Percentiles rank a stretch among this genome's conserved stretches.
Evolutionary conservation across 1,140 invertebrate species (phyloP).

Genomic region (Drosophila kurseongensis): DNA sequence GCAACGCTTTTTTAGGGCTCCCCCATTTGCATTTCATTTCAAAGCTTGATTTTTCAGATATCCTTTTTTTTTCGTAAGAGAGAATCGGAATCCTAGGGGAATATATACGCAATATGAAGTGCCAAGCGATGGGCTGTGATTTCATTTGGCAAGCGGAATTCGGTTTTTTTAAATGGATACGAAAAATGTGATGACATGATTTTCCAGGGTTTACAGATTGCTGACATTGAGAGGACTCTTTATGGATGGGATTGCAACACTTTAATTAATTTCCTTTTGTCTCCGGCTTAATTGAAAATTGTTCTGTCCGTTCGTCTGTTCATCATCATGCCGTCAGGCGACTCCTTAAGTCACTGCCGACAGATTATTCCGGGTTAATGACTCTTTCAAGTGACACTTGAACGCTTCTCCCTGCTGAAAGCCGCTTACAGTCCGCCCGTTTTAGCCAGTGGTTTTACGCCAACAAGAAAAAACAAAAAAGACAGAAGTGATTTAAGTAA

Average conservation of each 20-base stretch:
- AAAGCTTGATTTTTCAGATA: slow-evolving; percentile 43
- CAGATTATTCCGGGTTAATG: slow-evolving; percentile 54
- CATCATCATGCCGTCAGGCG: not conserved
- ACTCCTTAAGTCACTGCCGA: slow-evolving; percentile 43
- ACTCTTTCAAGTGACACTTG: slow-evolving; percentile 55
- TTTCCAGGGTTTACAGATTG: slow-evolving; percentile 27
- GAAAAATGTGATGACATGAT: slow-evolving; percentile 40
- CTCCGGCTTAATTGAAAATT: slow-evolving; percentile 39
- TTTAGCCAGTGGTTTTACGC: slow-evolving; percentile 36
- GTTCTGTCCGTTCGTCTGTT: not conserved
- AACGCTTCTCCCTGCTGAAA: slow-evolving; percentile 46
- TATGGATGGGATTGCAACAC: slow-evolving; percentile 23
- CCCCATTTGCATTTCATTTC: slow-evolving; percentile 70
- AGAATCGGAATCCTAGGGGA: slow-evolving; percentile 37
- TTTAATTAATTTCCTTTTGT: slow-evolving; percentile 48
- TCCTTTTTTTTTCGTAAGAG: slow-evolving; percentile 16
- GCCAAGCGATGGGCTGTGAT: slow-evolving; percentile 29
- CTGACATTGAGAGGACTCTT: slow-evolving; percentile 23
- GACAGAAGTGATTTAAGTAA: slow-evolving; percentile 24
- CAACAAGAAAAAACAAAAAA: slow-evolving; percentile 7
- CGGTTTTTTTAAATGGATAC: slow-evolving; percentile 20
- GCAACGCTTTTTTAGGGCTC: slow-evolving; percentile 47
- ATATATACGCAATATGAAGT: slow-evolving; percentile 33
- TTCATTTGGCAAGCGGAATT: slow-evolving; percentile 40
- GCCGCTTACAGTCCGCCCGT: slow-evolving; percentile 48